phyloP scores from a whole-genome alignment of 2,888 invertebrate genomes.

The Papilio elwesi region DNA sequence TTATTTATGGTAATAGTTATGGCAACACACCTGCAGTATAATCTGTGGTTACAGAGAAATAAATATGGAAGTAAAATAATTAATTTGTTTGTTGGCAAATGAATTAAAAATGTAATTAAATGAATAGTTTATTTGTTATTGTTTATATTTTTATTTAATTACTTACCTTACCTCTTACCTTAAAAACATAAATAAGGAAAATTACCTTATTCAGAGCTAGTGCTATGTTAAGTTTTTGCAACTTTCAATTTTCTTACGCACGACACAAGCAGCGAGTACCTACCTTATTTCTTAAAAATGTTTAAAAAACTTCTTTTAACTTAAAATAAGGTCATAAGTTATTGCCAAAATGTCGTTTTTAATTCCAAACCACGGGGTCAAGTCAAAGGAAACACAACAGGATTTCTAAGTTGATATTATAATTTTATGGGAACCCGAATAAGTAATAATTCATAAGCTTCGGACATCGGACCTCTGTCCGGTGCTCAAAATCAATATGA shows the following conservation, averaged over 20 bases:
- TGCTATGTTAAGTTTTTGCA: too few relatives aligned
- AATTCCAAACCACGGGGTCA: slow-evolving; percentile 31
- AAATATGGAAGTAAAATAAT: neutral
- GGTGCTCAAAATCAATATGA: slow-evolving; percentile 55
- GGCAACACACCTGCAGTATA: neutral
- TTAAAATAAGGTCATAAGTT: neutral
- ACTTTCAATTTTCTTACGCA: too few relatives aligned
- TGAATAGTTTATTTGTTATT: too few relatives aligned
- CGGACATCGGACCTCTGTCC: slow-evolving; percentile 64
- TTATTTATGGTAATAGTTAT: slow-evolving; percentile 14
- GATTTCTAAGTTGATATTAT: slow-evolving; percentile 42
- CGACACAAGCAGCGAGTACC: too few relatives aligned
- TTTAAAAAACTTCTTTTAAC: neutral
- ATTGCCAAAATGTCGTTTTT: slow-evolving; percentile 1
- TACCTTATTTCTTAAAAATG: too few relatives aligned
- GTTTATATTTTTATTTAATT: too few relatives aligned
- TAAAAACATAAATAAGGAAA: too few relatives aligned
- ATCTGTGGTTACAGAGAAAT: neutral
- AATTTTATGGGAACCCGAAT: slow-evolving; percentile 75
- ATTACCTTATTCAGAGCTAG: too few relatives aligned
- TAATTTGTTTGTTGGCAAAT: too few relatives aligned
- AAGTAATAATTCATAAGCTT: slow-evolving; percentile 79
- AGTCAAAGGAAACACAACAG: slow-evolving; percentile 30
- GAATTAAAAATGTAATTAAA: too few relatives aligned
- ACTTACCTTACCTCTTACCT: too few relatives aligned